These are phyloP conservation scores for Gonioctena quinquepunctata DNA, from an alignment of 1,140 invertebrate genomes.

Conservation along the genomic window DNA sequence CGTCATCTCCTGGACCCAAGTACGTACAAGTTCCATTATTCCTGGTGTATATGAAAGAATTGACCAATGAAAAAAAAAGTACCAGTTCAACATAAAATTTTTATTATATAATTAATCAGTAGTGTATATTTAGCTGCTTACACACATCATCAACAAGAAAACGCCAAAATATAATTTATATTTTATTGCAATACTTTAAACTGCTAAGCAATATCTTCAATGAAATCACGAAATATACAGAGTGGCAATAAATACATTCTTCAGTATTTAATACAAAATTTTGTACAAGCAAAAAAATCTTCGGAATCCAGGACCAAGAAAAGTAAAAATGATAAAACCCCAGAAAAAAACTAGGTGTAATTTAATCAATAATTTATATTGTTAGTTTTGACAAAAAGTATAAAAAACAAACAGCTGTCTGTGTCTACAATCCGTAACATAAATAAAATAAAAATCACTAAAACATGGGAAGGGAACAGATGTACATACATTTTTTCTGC, in stretches of 20 bases:
- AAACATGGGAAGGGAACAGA: background rate
- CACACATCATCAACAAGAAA: slow-evolving; percentile 21
- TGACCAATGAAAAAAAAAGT: background rate
- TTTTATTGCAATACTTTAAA: slow-evolving; percentile 40
- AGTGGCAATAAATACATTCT: slow-evolving; percentile 39
- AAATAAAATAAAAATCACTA: slow-evolving; percentile 16
- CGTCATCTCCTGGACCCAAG: no score
- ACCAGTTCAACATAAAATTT: slow-evolving; percentile 15
- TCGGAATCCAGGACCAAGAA: slow-evolving; percentile 13
- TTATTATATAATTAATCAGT: slow-evolving; percentile 3
- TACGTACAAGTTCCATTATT: no score
- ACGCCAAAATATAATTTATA: slow-evolving; percentile 23
- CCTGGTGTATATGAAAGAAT: no score
- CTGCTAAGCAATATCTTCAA: slow-evolving; percentile 32
- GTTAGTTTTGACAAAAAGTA: slow-evolving; percentile 26
- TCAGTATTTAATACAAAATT: slow-evolving; percentile 35
- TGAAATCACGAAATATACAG: slow-evolving; percentile 37
- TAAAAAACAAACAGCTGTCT: slow-evolving; percentile 19
- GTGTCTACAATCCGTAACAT: slow-evolving; percentile 15
- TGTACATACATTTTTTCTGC: slow-evolving; percentile 12
- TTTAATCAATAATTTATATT: slow-evolving; percentile 15
- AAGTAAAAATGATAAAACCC: slow-evolving; percentile 10
- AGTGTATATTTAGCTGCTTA: slow-evolving; percentile 15
- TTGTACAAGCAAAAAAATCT: slow-evolving; percentile 29
- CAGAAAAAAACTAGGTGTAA: slow-evolving; percentile 6